Evolutionary conservation across 2,113 vertebrate genomes (phyloP).

Genomic region (Eulacestoma nigropectus): DNA sequence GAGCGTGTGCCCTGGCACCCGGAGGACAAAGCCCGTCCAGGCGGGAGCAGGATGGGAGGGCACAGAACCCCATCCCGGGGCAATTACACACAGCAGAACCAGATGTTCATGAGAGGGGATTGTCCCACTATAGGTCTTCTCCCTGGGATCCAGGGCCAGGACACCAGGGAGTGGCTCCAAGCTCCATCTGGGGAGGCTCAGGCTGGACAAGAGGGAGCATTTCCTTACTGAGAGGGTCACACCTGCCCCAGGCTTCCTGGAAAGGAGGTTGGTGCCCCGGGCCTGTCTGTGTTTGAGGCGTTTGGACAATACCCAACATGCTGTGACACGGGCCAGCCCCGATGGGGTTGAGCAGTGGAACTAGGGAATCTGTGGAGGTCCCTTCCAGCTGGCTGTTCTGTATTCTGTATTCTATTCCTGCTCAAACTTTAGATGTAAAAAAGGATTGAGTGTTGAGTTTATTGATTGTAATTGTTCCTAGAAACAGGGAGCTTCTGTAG

Average conservation of each 20-base stretch:
- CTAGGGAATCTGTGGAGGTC: background rate
- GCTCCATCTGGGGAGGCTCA: background rate
- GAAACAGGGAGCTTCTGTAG: background rate
- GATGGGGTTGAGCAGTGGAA: background rate
- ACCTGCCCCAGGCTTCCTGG: background rate
- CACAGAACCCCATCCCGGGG: background rate
- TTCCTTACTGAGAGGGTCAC: background rate
- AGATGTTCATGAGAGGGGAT: too few species aligned
- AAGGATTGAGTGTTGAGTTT: background rate
- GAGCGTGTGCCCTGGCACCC: background rate
- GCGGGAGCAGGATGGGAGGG: too few species aligned
- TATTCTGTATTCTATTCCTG: background rate
- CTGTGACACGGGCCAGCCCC: background rate
- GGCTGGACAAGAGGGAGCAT: background rate
- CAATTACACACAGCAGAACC: background rate
- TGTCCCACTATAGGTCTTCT: background rate
- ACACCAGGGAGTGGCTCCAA: background rate
- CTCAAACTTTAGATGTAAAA: background rate
- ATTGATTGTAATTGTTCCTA: background rate
- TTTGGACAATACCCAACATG: background rate
- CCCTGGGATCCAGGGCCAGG: background rate
- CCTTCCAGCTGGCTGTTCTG: background rate
- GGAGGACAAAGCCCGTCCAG: background rate
- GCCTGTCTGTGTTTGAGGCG: accelerated
- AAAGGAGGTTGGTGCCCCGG: background rate